phyloP scores from a whole-genome alignment of 1,140 invertebrate genomes.

The Venturia canescens region DNA sequence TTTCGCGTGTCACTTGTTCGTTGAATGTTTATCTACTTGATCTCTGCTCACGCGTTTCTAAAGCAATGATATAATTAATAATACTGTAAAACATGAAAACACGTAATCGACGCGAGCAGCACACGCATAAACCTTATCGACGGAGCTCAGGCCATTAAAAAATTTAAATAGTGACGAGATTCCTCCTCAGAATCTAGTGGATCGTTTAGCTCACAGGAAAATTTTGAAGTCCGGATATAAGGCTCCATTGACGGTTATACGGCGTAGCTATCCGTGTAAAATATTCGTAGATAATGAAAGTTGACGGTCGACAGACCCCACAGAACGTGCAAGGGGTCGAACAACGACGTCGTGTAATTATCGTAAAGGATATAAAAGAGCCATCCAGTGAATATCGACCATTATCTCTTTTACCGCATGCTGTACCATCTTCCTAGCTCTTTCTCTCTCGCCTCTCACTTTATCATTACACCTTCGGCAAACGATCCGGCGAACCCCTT shows the following conservation, averaged over 20 bases:
- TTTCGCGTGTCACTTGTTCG: too few relatives aligned
- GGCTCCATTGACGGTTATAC: neutral
- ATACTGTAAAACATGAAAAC: too few relatives aligned
- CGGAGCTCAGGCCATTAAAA: too few relatives aligned
- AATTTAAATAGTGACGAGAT: too few relatives aligned
- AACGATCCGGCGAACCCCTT: conserved; percentile 31
- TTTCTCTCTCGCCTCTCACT: conserved; percentile 54
- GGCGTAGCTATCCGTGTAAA: conserved; percentile 34
- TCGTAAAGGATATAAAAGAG: conserved; percentile 66
- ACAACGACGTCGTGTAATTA: conserved; percentile 59
- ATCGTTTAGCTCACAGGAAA: too few relatives aligned
- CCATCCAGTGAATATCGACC: conserved; percentile 62
- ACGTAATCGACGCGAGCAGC: too few relatives aligned
- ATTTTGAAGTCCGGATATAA: neutral
- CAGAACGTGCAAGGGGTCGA: conserved; percentile 41
- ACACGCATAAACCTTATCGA: too few relatives aligned
- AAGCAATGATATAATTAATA: too few relatives aligned
- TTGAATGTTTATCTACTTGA: too few relatives aligned
- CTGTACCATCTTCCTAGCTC: conserved; percentile 41
- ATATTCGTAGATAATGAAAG: conserved; percentile 59
- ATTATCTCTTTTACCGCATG: conserved; percentile 56
- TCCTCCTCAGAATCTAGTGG: too few relatives aligned
- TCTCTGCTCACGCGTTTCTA: too few relatives aligned
- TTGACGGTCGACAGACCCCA: conserved; percentile 57
- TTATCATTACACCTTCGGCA: conserved; percentile 36